These are phyloP conservation scores for Hypomecis punctinalis DNA, from an alignment of 2,888 invertebrate genomes.

Conservation along the genomic window DNA sequence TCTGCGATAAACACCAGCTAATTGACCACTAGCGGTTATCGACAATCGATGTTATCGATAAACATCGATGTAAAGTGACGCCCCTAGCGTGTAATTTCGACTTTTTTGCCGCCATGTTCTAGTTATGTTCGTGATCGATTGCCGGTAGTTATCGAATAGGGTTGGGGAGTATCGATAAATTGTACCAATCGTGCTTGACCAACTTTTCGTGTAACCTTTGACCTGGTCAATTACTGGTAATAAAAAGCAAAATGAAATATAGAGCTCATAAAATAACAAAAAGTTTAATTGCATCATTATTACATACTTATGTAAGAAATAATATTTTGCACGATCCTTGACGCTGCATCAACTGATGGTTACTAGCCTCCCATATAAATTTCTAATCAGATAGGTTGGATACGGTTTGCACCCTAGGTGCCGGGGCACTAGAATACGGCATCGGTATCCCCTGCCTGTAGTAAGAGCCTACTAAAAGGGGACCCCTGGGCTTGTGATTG, in stretches of 20 bases:
- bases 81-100: slow-evolving; percentile 62
- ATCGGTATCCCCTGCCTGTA: no score
- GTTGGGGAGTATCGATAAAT: slow-evolving; percentile 36
- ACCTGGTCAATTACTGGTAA: not conserved
- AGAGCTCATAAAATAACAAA: not conserved
- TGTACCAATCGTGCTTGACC: slow-evolving; percentile 8
- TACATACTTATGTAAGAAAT: no score
- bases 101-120: slow-evolving; percentile 55
- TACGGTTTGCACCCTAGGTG: no score
- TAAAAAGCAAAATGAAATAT: not conserved
- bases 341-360: no score
- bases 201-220: not conserved
- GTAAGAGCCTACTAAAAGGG: no score
- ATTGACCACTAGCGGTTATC: slow-evolving; percentile 53
- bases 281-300: not conserved
- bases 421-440: no score
- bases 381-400: no score
- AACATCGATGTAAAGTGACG: slow-evolving; percentile 44
- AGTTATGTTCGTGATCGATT: slow-evolving; percentile 59
- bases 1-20: slow-evolving; percentile 61
- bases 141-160: slow-evolving; percentile 34
- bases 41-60: slow-evolving; percentile 40
- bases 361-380: no score
- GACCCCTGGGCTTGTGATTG: no score
- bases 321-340: no score